These are phyloP conservation scores for Pseudococcus jackbeardsleyi DNA, from an alignment of 2,888 invertebrate genomes.

Conservation along the genomic window DNA sequence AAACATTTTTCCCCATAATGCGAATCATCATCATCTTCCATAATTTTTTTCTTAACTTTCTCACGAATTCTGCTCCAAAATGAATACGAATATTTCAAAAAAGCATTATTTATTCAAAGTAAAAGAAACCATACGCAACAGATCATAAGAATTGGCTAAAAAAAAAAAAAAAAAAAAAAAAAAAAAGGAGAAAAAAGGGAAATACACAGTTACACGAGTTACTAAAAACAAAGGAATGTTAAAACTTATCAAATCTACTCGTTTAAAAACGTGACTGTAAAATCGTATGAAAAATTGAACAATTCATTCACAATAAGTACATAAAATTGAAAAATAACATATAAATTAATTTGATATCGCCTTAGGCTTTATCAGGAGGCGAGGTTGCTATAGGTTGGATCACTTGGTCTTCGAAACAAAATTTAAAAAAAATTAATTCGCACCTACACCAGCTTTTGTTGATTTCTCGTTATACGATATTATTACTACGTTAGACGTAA, in stretches of 20 bases:
- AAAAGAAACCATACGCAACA: constrained; percentile 46
- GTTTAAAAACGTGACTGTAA: constrained; percentile 52
- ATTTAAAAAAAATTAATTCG: background rate
- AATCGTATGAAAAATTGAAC: constrained; percentile 35
- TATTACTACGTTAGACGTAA: constrained; percentile 38
- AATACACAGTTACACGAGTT: constrained; percentile 11
- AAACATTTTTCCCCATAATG: no score
- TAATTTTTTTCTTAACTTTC: no score
- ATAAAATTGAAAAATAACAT: background rate
- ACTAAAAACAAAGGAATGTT: constrained; percentile 40
- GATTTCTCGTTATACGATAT: background rate
- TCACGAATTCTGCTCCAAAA: no score
- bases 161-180: background rate
- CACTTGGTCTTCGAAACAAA: background rate
- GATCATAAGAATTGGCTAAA: constrained; percentile 12
- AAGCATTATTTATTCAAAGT: constrained; percentile 22
- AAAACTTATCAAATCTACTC: constrained; percentile 14
- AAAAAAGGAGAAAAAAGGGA: background rate
- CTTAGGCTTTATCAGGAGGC: background rate
- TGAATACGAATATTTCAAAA: background rate
- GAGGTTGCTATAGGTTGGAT: background rate
- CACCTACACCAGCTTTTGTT: background rate
- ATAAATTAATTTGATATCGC: constrained; percentile 1
- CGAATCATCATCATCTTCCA: no score
- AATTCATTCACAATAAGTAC: constrained; percentile 45